Conservation (phyloP, 2,113 vertebrate species). For the Micronycteris hirsuta region DNA sequence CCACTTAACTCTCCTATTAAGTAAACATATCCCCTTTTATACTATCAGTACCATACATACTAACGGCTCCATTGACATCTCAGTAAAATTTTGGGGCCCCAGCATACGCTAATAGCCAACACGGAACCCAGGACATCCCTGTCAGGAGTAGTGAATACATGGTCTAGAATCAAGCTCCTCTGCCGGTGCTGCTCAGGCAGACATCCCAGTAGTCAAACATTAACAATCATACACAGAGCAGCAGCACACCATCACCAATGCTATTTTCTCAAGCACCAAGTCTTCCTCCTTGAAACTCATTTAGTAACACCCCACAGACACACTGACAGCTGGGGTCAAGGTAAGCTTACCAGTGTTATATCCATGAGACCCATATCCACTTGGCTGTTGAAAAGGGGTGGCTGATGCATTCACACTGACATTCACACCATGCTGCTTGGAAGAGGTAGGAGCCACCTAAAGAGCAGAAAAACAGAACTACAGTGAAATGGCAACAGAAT, state of each 20-base stretch:
- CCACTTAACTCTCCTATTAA: neutral
- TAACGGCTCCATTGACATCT: neutral
- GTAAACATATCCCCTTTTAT: neutral
- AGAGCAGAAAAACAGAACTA: conserved; percentile 4
- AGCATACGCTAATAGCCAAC: neutral
- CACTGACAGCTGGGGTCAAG: neutral
- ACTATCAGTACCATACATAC: neutral
- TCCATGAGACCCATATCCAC: conserved; percentile 95
- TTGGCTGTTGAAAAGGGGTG: conserved; percentile 95
- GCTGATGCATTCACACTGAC: conserved; percentile 96
- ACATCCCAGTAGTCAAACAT: neutral
- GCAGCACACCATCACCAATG: neutral
- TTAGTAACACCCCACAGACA: neutral
- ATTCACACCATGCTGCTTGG: conserved; percentile 98
- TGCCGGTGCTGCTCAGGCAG: neutral
- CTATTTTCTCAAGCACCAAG: neutral
- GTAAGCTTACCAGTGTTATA: conserved; percentile 92
- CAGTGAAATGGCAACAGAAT: neutral
- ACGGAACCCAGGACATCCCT: neutral
- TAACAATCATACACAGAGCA: neutral
- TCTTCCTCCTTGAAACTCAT: neutral
- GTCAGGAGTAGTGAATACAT: neutral
- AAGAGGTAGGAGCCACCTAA: conserved; percentile 97
- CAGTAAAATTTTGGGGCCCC: neutral
- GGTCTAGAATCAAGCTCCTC: neutral